Evolutionary conservation across 2,888 invertebrate genomes (phyloP).

Genomic region (Aricia artaxerxes): DNA sequence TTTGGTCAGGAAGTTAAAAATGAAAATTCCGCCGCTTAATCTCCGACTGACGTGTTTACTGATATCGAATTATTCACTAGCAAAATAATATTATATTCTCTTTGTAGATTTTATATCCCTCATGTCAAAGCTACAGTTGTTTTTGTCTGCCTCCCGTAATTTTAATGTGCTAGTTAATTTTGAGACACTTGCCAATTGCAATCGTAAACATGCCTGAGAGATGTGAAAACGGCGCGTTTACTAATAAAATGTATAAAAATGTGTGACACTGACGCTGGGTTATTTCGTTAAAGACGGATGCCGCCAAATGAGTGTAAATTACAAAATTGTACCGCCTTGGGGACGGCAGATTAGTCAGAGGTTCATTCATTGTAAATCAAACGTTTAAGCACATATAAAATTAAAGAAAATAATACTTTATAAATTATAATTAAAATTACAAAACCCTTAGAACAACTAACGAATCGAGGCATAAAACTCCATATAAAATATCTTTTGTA

Average conservation of each 20-base stretch:
- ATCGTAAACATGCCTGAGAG: constrained; percentile 4
- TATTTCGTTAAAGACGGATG: constrained; percentile 1
- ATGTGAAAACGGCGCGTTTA: constrained; percentile 4
- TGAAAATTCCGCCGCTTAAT: too few species aligned
- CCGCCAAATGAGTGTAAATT: not conserved
- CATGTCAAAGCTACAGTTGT: constrained; percentile 14
- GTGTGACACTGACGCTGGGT: constrained; percentile 9
- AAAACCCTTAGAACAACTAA: too few species aligned
- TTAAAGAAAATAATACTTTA: not conserved
- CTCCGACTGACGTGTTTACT: not conserved
- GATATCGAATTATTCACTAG: not conserved
- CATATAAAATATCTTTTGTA: too few species aligned
- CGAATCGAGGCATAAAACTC: too few species aligned
- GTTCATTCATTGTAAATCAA: too few species aligned
- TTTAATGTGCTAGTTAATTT: constrained; percentile 14
- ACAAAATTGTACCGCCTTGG: not conserved
- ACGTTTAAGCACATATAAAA: too few species aligned
- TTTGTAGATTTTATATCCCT: not conserved
- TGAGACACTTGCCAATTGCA: constrained; percentile 17
- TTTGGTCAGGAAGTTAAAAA: too few species aligned
- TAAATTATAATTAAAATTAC: too few species aligned
- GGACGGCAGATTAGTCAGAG: not conserved
- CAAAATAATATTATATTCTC: not conserved
- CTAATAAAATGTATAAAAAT: constrained; percentile 21
- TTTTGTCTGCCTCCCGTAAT: constrained; percentile 8